Conservation (phyloP, 2,113 vertebrate species). For the Tautogolabrus adspersus region DNA sequence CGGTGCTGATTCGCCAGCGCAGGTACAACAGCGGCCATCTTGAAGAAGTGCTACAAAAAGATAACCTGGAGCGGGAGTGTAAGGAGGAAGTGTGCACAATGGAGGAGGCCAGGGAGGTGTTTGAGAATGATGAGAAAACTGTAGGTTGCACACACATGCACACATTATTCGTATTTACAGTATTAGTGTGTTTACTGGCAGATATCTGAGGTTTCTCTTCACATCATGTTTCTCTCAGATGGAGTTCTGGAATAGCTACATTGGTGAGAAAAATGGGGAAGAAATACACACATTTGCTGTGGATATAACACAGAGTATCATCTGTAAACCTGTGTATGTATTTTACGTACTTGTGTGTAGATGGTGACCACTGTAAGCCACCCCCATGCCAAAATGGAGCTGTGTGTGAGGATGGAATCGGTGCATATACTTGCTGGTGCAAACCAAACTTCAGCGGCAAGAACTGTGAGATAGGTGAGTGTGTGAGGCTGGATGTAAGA, state of each 20-base stretch:
- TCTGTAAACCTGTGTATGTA: slow-evolving; percentile 12
- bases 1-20: slow-evolving; percentile 83
- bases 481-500: background rate
- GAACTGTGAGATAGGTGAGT: slow-evolving; percentile 93
- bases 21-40: slow-evolving; percentile 87
- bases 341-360: slow-evolving; percentile 71
- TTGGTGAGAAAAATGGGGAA: slow-evolving; percentile 49
- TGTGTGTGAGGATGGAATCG: slow-evolving; percentile 85
- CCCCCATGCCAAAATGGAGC: slow-evolving; percentile 91
- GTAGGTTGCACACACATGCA: slow-evolving; percentile 71
- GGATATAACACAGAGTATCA: background rate
- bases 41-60: slow-evolving; percentile 80
- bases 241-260: slow-evolving; percentile 70
- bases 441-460: slow-evolving; percentile 86
- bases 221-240: slow-evolving; percentile 57
- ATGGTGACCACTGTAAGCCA: slow-evolving; percentile 91
- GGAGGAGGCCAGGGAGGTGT: slow-evolving; percentile 91
- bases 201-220: slow-evolving; percentile 4
- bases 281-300: background rate
- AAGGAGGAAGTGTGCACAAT: slow-evolving; percentile 85
- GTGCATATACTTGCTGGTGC: slow-evolving; percentile 91
- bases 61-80: slow-evolving; percentile 90
- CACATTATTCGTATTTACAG: background rate
- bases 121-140: slow-evolving; percentile 85
- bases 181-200: background rate